Base-by-base conservation (phyloP, 2,797 vertebrate genomes). In the Selene dorsalis region DNA sequence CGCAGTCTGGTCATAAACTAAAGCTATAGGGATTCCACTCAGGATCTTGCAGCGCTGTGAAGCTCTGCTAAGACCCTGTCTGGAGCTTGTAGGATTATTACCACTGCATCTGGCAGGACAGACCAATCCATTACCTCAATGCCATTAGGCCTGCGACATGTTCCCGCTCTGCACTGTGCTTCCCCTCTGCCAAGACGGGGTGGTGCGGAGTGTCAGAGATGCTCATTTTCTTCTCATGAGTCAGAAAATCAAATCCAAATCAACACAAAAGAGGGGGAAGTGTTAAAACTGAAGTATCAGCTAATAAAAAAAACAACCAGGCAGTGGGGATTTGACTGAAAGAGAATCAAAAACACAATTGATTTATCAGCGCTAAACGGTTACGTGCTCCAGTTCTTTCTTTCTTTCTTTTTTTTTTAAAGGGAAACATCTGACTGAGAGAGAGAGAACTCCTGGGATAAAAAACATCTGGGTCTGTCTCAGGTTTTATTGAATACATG, bases 401-500 rank as follows among this genome's bases (percentile, higher is more conserved):
- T 35, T 35, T 35, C 32, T 35, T 35, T 35, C 32, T 80, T 60
- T 62, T 70, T 73, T 75, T 80, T 60, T 62, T 74, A 32, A 28
- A 64, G 43, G 16, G 24, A 63, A 45, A 20, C 61, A 28, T 45
- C 39, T 47, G 45, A 48, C 43, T 28, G 24, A 55, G 10, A 58
- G 17, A 50, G 16, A 56, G 14, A 28, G n/a, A 81, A 75, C 75
- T 76, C 56, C 53, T 32, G 38, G 73, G 79, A 82, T 83, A 79
- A 87, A 84, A 89, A 91, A 84, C 85, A 83, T 89, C 81, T 87
- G 85, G 71, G 67, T 82, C 80, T 73, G 88, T 86, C 85, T 86
- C 79, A 50, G 84, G 76, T 92, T 92, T 89, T 87, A 84, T 72
- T 92, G 89, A 93, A 93, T 92, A 90, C 81, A 82, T 86, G 90